These are phyloP conservation scores for Dreissena polymorpha DNA, from an alignment of 1,140 invertebrate genomes.

Conservation along the genomic window DNA sequence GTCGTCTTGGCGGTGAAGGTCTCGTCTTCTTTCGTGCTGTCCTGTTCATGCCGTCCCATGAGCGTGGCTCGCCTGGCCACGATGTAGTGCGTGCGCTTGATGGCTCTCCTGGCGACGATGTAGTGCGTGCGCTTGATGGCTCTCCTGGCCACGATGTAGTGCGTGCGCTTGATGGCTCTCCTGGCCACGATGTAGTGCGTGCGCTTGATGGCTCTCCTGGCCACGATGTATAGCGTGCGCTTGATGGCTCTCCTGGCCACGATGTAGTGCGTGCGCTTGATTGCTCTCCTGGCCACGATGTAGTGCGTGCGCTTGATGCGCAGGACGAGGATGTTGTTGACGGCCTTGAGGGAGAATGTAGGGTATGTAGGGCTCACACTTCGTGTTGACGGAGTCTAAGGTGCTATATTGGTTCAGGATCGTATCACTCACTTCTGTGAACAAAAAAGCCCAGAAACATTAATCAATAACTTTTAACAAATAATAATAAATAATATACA, in stretches of 20 bases:
- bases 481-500: too few relatives aligned
- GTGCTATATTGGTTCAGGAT: constrained; percentile 52
- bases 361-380: constrained; percentile 87
- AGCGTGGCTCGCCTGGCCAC: constrained; percentile 92
- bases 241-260: too few relatives aligned
- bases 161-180: constrained; percentile 86
- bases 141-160: constrained; percentile 94
- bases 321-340: too few relatives aligned
- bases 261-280: constrained; percentile 90
- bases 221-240: too few relatives aligned
- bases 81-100: too few relatives aligned
- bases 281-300: too few relatives aligned
- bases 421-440: constrained; percentile 57
- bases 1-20: constrained; percentile 69
- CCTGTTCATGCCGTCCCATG: constrained; percentile 72
- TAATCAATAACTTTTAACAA: too few relatives aligned
- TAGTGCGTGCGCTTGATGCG: constrained; percentile 88
- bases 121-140: too few relatives aligned
- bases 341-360: constrained; percentile 95
- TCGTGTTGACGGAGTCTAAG: constrained; percentile 62
- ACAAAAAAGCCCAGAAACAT: constrained; percentile 15
- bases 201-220: constrained; percentile 87
- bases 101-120: too few relatives aligned
- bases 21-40: constrained; percentile 63
- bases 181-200: constrained; percentile 93